Evolutionary conservation across 2,888 invertebrate species (phyloP).

Genomic region (Heliconius ismenius): DNA sequence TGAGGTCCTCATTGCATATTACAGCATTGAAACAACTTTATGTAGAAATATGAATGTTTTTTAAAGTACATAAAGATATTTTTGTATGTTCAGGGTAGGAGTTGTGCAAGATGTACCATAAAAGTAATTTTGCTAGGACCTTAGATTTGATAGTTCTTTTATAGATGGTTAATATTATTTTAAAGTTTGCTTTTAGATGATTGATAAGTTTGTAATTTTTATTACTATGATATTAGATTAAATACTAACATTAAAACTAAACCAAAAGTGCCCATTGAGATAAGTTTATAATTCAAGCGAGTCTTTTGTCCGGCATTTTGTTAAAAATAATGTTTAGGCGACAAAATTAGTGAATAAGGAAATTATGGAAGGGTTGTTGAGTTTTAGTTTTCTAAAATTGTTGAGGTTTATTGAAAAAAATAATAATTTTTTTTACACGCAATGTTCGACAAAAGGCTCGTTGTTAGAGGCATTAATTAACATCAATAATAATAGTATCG

Average conservation of each 20-base stretch:
- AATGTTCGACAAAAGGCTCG: constrained; percentile 76
- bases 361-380: constrained; percentile 78
- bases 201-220: constrained; percentile 78
- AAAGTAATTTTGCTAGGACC: constrained; percentile 74
- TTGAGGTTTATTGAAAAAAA: constrained; percentile 75
- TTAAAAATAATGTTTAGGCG: constrained; percentile 78
- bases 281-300: constrained; percentile 78
- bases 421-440: constrained; percentile 70
- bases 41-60: constrained; percentile 61
- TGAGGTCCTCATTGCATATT: constrained; percentile 16
- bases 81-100: constrained; percentile 79
- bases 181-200: constrained; percentile 78
- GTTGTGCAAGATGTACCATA: constrained; percentile 70
- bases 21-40: constrained; percentile 54
- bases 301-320: constrained; percentile 78
- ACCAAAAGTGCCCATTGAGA: constrained; percentile 83
- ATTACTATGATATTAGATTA: constrained; percentile 78
- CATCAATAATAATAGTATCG: constrained; percentile 78
- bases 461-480: constrained; percentile 80
- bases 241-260: constrained; percentile 81
- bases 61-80: constrained; percentile 79
- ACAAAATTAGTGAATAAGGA: constrained; percentile 79
- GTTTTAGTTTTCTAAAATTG: constrained; percentile 80
- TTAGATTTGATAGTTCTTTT: constrained; percentile 80
- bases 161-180: constrained; percentile 78